Conservation (phyloP, 2,113 vertebrate species). For the Conger conger region DNA sequence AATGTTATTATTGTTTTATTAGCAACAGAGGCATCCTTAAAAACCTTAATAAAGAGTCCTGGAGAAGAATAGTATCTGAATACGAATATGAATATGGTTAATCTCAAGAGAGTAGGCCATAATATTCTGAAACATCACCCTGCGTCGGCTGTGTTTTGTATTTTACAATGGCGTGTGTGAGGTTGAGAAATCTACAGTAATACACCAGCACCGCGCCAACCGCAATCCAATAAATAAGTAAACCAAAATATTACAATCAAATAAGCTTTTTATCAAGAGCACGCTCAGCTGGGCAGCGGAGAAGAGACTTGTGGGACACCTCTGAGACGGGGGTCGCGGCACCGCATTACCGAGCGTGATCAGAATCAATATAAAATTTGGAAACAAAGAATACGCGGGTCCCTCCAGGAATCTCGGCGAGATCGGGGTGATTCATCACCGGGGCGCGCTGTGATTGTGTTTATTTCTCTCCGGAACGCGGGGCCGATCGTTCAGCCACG, state of each 20-base stretch:
- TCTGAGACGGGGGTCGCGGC: conserved; percentile 61
- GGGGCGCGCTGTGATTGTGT: conserved; percentile 60
- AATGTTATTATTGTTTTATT: neutral
- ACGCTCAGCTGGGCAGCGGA: conserved; percentile 57
- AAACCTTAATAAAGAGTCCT: neutral
- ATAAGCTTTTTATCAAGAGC: conserved; percentile 58
- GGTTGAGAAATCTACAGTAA: conserved; percentile 27
- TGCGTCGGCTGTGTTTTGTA: conserved; percentile 27
- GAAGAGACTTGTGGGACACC: conserved; percentile 15
- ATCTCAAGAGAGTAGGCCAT: neutral
- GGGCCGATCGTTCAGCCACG: neutral
- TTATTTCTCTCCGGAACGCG: conserved; percentile 26
- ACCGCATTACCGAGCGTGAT: conserved; percentile 67
- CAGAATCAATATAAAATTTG: conserved; percentile 71
- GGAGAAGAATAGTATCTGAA: neutral
- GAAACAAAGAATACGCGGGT: conserved; percentile 57
- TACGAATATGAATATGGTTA: neutral
- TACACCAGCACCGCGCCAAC: too few species aligned
- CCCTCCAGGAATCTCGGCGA: conserved; percentile 58
- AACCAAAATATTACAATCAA: conserved; percentile 59
- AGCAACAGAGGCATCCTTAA: neutral
- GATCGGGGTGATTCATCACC: conserved; percentile 69
- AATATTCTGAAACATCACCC: neutral
- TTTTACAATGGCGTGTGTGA: neutral
- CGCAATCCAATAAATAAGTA: conserved; percentile 22